Evolutionary conservation across 2,113 vertebrate species (phyloP).

Genomic region (Cacatua alba): DNA sequence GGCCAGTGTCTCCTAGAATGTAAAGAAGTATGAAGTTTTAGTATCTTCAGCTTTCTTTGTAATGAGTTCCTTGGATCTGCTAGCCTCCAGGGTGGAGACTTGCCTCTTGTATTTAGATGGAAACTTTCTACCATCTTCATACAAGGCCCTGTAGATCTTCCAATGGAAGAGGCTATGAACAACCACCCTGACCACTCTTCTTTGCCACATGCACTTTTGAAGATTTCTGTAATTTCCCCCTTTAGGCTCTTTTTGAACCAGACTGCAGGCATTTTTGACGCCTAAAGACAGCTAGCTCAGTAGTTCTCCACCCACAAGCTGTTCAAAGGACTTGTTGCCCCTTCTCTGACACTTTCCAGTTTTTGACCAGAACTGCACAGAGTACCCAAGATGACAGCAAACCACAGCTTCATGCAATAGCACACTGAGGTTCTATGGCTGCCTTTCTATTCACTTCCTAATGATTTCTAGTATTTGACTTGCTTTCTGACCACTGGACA

Average conservation of each 20-base stretch:
- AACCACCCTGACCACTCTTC: not conserved
- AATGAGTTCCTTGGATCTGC: accelerated
- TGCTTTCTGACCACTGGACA: not conserved
- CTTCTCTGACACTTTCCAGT: not conserved
- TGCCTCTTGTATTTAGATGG: not conserved
- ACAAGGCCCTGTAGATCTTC: not conserved
- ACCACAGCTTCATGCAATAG: not conserved
- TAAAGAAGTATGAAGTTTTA: not conserved
- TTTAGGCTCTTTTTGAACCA: not conserved
- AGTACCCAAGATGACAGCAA: not conserved
- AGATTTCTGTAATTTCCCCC: not conserved
- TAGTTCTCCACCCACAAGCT: not conserved
- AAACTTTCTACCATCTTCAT: not conserved
- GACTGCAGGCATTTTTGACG: not conserved
- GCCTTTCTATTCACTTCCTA: not conserved
- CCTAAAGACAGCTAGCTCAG: not conserved
- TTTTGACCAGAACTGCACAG: not conserved
- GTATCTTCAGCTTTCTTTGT: not conserved
- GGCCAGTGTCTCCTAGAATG: not conserved
- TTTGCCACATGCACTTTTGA: not conserved
- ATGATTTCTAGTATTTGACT: not conserved
- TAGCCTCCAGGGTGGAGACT: not conserved
- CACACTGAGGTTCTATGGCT: not conserved
- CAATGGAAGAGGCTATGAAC: not conserved
- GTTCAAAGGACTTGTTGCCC: not conserved